These are phyloP conservation scores for Cerastoderma edule DNA, from an alignment of 2,888 invertebrate species.

Conservation along the genomic window DNA sequence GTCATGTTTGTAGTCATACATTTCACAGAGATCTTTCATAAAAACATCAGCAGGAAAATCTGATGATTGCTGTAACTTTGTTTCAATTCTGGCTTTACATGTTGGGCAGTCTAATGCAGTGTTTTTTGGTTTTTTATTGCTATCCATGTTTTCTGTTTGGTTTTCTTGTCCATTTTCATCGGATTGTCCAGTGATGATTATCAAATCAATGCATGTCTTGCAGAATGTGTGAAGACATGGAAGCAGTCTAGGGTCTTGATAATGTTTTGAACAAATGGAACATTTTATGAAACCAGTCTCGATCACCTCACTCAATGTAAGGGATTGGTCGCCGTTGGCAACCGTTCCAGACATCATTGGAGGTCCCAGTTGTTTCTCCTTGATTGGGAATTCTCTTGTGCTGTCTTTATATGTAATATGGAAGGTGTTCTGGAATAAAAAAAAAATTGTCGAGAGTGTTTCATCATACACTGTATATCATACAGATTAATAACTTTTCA, in stretches of 20 bases:
- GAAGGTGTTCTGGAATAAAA: too few relatives aligned
- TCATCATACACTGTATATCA: too few relatives aligned
- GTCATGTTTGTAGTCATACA: constrained; percentile 69
- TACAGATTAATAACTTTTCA: too few relatives aligned
- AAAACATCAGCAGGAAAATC: constrained; percentile 66
- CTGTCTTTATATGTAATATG: too few relatives aligned
- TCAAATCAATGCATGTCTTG: constrained; percentile 63
- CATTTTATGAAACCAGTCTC: constrained; percentile 73
- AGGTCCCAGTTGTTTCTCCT: too few relatives aligned
- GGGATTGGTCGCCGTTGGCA: constrained; percentile 27
- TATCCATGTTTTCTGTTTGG: neutral
- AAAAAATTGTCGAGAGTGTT: too few relatives aligned
- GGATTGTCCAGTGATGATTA: constrained; percentile 38
- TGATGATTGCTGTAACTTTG: constrained; percentile 16
- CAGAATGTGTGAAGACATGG: constrained; percentile 80
- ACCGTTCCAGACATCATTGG: constrained; percentile 47
- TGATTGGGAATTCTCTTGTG: too few relatives aligned
- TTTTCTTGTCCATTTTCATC: neutral
- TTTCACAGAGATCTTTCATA: constrained; percentile 67
- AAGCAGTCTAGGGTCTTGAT: constrained; percentile 71
- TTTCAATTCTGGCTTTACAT: constrained; percentile 58
- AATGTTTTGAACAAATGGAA: constrained; percentile 63
- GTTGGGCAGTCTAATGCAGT: constrained; percentile 56
- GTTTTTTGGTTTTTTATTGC: neutral
- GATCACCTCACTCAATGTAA: constrained; percentile 72